phyloP scores from a whole-genome alignment of 2,888 invertebrate species.

The Phengaris arion region DNA sequence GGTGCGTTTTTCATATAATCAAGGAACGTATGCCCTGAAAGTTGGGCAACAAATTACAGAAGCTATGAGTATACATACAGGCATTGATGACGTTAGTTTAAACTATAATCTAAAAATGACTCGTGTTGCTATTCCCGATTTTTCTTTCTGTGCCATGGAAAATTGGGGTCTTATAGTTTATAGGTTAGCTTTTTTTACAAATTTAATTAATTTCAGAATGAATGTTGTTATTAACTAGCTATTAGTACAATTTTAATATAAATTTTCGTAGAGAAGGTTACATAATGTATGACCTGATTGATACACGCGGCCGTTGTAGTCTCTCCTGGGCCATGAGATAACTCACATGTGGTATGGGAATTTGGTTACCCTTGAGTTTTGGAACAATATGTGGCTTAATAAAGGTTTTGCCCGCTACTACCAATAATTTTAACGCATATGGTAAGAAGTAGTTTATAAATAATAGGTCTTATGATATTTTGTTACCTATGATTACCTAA shows the following conservation, averaged over 20 bases:
- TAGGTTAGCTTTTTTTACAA: conserved; percentile 59
- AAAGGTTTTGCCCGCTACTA: conserved; percentile 86
- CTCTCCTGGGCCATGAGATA: conserved; percentile 83
- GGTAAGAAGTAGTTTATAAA: conserved; percentile 53
- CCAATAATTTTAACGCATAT: conserved; percentile 83
- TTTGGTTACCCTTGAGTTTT: conserved; percentile 82
- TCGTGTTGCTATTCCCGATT: conserved; percentile 88
- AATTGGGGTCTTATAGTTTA: conserved; percentile 92
- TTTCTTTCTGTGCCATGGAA: conserved; percentile 89
- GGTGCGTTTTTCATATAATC: conserved; percentile 57
- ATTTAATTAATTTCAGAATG: conserved; percentile 48
- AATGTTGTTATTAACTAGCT: conserved; percentile 25
- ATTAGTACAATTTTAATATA: conserved; percentile 47
- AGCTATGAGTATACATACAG: conserved; percentile 80
- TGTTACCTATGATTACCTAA: no score
- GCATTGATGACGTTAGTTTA: conserved; percentile 65
- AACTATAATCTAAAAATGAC: conserved; percentile 77
- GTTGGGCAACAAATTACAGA: conserved; percentile 65
- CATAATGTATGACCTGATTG: not conserved
- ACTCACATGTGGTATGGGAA: conserved; percentile 88
- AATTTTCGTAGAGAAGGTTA: not conserved
- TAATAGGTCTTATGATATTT: no score
- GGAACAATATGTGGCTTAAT: conserved; percentile 82
- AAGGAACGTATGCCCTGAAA: conserved; percentile 63
- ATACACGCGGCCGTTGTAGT: conserved; percentile 48